Base-by-base conservation (phyloP, 2,113 vertebrate species). In the Spermophilus dauricus region DNA sequence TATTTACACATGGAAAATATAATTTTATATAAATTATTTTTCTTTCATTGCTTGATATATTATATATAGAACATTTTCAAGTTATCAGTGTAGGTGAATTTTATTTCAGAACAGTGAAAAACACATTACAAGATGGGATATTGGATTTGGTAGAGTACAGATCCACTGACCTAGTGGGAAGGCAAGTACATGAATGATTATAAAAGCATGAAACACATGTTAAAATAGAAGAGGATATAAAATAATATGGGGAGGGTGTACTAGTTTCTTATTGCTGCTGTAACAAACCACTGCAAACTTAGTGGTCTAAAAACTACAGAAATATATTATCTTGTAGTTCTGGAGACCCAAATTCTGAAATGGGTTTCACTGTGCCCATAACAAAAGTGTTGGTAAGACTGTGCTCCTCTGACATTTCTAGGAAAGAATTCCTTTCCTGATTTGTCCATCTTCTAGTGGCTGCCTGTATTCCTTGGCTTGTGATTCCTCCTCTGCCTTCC, bases 1-100 rank as follows among this genome's bases (percentile, higher is more conserved):
- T 75, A 93, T 51, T 85, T 95, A 87, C 5, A 84, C 2, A 58
- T 26, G 39, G 22, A 92, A 48, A 89, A 86, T 39, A 56, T 37
- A 2, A 96, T 70, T 89, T 89, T 72, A 85, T 72, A 51, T 65
- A 94, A 94, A 77, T 45, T 61, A 67, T 32, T 75, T 77, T 75
- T 45, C 12, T 80, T 75, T 63, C 9, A 81, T 63, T 80, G 37
- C 17, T 75, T 28, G n/a, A 70, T 20, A 53, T 75, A 56, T 37
- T 75, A 80, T 30, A 63, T 14, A 9, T 45, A 84, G 5, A 2
- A 10, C 8, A 69, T 93, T 88, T 73, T 95, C 45, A 80, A 42
- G 73, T 56, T 82, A 72, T 39, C 6, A 61, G 17, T 58, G 8
- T 56, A 95, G 37, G 0, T 56, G 30, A 75, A 69, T 88, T 95